These are phyloP conservation scores for Allobates femoralis DNA, from an alignment of 2,797 vertebrate species.

Conservation along the genomic window DNA sequence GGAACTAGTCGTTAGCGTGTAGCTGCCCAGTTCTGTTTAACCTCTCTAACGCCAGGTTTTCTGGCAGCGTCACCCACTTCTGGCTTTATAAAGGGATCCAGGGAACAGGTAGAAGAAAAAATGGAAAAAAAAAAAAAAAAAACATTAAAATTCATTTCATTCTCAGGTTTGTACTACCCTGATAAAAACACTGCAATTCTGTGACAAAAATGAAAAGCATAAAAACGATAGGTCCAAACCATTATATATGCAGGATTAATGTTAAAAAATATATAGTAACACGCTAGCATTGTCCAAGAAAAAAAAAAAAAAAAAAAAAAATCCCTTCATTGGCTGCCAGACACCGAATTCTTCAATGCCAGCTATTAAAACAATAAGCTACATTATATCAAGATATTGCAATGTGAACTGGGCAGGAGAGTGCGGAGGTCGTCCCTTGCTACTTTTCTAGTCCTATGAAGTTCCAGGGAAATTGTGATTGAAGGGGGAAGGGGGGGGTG, in stretches of 20 bases:
- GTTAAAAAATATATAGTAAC: slow-evolving; percentile 58
- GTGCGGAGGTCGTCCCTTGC: not conserved
- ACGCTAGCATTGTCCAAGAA: slow-evolving; percentile 41
- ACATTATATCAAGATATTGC: not conserved
- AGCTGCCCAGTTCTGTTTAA: slow-evolving; percentile 18
- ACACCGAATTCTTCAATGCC: slow-evolving; percentile 34
- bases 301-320: not conserved
- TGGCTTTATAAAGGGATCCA: slow-evolving; percentile 33
- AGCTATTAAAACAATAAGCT: not conserved
- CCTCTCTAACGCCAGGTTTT: slow-evolving; percentile 28
- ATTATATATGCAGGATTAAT: slow-evolving; percentile 52
- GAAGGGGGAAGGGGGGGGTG: too few species aligned
- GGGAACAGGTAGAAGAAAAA: not conserved
- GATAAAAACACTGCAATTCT: slow-evolving; percentile 62
- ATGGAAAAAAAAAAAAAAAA: not conserved
- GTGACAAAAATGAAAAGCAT: slow-evolving; percentile 46
- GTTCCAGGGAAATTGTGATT: slow-evolving; percentile 8
- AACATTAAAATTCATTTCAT: slow-evolving; percentile 43
- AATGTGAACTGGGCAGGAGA: slow-evolving; percentile 6
- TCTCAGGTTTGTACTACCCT: slow-evolving; percentile 29
- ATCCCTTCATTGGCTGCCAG: slow-evolving; percentile 57
- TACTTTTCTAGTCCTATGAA: not conserved
- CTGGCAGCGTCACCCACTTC: slow-evolving; percentile 39
- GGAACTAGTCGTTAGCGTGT: slow-evolving; percentile 14
- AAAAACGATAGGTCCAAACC: slow-evolving; percentile 28